Evolutionary conservation across 2,888 invertebrate genomes (phyloP).

Genomic region (Zonitis immaculata): DNA sequence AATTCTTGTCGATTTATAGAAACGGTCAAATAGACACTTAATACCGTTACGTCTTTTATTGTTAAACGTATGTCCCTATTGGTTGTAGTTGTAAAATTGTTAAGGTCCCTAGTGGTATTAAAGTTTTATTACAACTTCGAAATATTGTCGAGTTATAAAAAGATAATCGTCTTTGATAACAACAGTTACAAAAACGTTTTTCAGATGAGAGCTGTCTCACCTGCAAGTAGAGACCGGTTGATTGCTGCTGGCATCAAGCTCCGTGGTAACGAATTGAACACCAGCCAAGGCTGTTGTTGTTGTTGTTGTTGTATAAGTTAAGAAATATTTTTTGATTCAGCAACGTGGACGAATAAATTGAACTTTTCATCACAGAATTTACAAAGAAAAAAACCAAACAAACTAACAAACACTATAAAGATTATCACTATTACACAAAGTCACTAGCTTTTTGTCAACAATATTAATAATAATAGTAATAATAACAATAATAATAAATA

Average conservation of each 20-base stretch:
- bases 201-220: constrained; percentile 37
- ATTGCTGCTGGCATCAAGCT: constrained; percentile 21
- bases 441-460: too few species aligned
- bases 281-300: neutral
- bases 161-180: constrained; percentile 34
- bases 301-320: too few species aligned
- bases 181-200: constrained; percentile 35
- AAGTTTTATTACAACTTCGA: neutral
- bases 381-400: neutral
- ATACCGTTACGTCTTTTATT: constrained; percentile 19
- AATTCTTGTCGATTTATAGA: neutral
- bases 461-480: too few species aligned
- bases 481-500: too few species aligned
- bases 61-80: too few species aligned
- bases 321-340: neutral
- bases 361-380: neutral
- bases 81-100: too few species aligned
- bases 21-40: neutral
- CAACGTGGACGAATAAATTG: neutral
- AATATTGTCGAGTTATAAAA: constrained; percentile 11
- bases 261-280: neutral
- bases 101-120: neutral
- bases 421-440: too few species aligned
- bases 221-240: constrained; percentile 36
- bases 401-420: neutral